A percentile compares a stretch with the other conserved stretches of the same genome.
Evolutionary conservation across 2,888 invertebrate species (phyloP).

Genomic region (Cylindroiulus punctatus): DNA sequence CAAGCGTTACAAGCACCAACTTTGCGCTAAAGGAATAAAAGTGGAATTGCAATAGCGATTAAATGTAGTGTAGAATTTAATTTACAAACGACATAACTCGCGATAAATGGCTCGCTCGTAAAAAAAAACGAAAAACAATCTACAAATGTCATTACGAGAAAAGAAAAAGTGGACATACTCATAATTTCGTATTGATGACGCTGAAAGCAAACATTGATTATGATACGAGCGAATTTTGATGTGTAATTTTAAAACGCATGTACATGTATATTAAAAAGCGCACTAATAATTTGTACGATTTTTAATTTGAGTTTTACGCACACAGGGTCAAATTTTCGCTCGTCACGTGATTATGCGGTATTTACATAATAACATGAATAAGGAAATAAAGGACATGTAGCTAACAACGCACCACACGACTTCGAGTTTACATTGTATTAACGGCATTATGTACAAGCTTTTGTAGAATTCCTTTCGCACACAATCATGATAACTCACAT

Average conservation of each 20-base stretch:
- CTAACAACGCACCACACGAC: conserved; percentile 11
- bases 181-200: neutral
- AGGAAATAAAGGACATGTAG: neutral
- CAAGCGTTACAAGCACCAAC: too few species aligned
- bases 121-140: neutral
- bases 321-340: neutral
- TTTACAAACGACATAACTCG: neutral
- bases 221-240: neutral
- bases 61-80: conserved; percentile 19
- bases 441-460: neutral
- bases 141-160: neutral
- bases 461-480: neutral
- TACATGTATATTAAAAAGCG: too few species aligned
- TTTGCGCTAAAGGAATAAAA: too few species aligned
- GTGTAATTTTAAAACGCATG: too few species aligned
- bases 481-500: neutral
- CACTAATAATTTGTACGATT: neutral
- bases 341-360: neutral
- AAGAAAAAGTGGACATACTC: neutral
- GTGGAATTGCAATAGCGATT: neutral
- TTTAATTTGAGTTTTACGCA: neutral
- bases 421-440: neutral
- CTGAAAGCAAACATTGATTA: conserved; percentile 7
- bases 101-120: neutral
- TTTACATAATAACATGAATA: conserved; percentile 21